phyloP scores from a whole-genome alignment of 1,140 invertebrate species.

The Mercenaria mercenaria region DNA sequence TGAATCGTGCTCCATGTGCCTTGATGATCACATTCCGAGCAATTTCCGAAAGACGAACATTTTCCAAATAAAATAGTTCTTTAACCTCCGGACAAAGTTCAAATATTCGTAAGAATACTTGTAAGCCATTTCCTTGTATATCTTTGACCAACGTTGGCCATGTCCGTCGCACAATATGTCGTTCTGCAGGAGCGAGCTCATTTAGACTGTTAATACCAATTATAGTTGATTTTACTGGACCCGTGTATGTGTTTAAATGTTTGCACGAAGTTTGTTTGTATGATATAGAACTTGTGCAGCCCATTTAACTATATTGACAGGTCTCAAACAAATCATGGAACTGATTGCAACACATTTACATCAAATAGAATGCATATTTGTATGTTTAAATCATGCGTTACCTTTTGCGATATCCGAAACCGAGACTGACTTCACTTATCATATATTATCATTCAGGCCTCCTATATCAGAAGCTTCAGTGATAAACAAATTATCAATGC shows the following conservation, averaged over 20 bases:
- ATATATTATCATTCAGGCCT: no score
- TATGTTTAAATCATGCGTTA: no score
- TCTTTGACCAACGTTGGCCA: neutral
- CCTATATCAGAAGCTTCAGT: no score
- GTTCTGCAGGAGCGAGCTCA: neutral
- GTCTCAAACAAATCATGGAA: no score
- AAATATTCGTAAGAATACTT: constrained; percentile 24
- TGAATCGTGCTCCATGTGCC: neutral
- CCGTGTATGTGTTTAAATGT: neutral
- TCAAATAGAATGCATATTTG: no score
- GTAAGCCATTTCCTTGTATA: neutral
- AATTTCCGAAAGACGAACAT: neutral
- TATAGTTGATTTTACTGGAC: neutral
- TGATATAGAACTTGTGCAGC: neutral
- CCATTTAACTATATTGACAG: no score
- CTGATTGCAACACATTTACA: no score
- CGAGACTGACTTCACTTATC: no score
- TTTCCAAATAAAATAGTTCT: neutral
- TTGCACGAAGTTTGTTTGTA: neutral
- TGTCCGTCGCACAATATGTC: neutral
- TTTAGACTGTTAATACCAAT: neutral
- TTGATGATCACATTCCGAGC: neutral
- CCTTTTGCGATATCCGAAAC: no score
- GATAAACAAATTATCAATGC: no score
- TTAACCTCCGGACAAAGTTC: constrained; percentile 18